Evolutionary conservation across 1,140 invertebrate species (phyloP), one percentile per base, ranked within the genome.

Genomic region (Parasteatoda tepidariorum): DNA sequence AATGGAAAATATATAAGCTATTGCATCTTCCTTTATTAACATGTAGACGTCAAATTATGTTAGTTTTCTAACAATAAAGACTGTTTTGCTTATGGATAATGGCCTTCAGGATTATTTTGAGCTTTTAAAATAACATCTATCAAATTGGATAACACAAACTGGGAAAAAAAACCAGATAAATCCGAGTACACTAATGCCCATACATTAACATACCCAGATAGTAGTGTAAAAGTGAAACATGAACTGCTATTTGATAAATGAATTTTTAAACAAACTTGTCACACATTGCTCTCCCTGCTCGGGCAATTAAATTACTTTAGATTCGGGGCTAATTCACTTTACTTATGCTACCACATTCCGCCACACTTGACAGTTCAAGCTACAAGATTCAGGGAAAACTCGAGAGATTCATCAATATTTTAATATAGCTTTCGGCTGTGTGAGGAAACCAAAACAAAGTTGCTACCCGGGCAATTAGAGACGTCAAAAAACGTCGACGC

Each of bases 401-500:
- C n/a, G n/a, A n/a, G 38, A 41, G 66, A 11, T 15, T 28, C 41
- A 71, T 71, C 41, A 34, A 54, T 57, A 57, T 71, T 71, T 71
- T 71, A 71, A 71, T 71, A 71, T 55, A 71, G 48, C 24, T 15
- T 26, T 18, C 33, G 55, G 26, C 24, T 15, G 26, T 22, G 26
- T 1, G 66, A 68, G 48, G 22, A 31, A 71, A 71, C 48, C 68
- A 71, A 71, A 71, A 71, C 68, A 71, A 71, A 71, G 26, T 34
- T 57, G 41, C 41, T 9, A 68, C 33, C 24, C 3, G n/a, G 11
- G 48, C 68, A 71, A 55, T 71, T 71, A 71, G 68, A 71, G 55
- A 71, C 55, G 68, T 38, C 68, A 71, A 71, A 75, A 75, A 75
- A 75, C 57, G 28, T 38, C 55, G 15, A 11, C 34, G 71, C 71